Evolutionary conservation across 2,113 vertebrate genomes (phyloP).

Genomic region (Phodopus roborovskii): DNA sequence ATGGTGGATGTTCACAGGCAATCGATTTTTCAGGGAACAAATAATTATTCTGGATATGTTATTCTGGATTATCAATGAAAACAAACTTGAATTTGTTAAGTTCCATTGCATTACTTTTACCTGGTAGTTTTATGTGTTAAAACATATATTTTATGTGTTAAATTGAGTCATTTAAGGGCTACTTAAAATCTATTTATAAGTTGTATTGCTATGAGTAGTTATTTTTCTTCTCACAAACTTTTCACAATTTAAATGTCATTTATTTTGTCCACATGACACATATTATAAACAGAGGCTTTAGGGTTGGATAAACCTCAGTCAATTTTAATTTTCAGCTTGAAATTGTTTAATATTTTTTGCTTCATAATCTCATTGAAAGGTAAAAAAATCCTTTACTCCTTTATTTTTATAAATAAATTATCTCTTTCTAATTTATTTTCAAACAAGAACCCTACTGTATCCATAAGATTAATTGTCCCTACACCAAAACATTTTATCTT

Average conservation of each 20-base stretch:
- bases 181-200: conserved; percentile 50
- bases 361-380: not conserved
- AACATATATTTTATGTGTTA: conserved; percentile 57
- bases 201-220: conserved; percentile 40
- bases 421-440: not conserved
- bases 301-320: not conserved
- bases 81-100: conserved; percentile 56
- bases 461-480: not conserved
- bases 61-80: conserved; percentile 55
- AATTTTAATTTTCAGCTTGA: conserved; percentile 35
- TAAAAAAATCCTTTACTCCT: not conserved
- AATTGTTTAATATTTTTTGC: conserved; percentile 33
- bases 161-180: conserved; percentile 71
- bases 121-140: conserved; percentile 47
- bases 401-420: not conserved
- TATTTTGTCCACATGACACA: not conserved
- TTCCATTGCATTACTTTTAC: conserved; percentile 57
- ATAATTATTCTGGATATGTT: conserved; percentile 63
- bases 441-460: not conserved
- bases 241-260: conserved; percentile 51
- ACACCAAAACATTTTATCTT: not conserved
- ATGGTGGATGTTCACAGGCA: not conserved
- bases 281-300: conserved; percentile 19
- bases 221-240: conserved; percentile 36
- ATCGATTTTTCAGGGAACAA: conserved; percentile 14